These are phyloP conservation scores for western clawed frog (Xenopus tropicalis) DNA, from an alignment of 2,113 vertebrate genomes.

Conservation along the genomic window UCB_Xtro_10.0 CM004445.2:151295001-151295500, in stretches of 20 bases:
- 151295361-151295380: constrained; percentile 44
- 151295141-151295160: constrained; percentile 18
- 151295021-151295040: no score
- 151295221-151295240: not conserved
- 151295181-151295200: not conserved
- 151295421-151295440: no score
- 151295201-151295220: not conserved
- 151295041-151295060: no score
- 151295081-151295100: constrained; percentile 30
- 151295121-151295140: constrained; percentile 23
- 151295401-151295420: no score
- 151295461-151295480: not conserved
- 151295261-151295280: constrained; percentile 6
- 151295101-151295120: constrained; percentile 6
- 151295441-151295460: no score
- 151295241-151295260: not conserved
- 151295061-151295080: not conserved
- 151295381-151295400: not conserved
- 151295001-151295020: no score
- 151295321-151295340: not conserved
- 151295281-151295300: no score
- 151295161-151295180: not conserved
- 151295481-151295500: no score
- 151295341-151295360: constrained; percentile 25
- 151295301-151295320: constrained; percentile 42